phyloP scores from a whole-genome alignment of 2,888 invertebrate genomes.

The Lithodes maja region DNA sequence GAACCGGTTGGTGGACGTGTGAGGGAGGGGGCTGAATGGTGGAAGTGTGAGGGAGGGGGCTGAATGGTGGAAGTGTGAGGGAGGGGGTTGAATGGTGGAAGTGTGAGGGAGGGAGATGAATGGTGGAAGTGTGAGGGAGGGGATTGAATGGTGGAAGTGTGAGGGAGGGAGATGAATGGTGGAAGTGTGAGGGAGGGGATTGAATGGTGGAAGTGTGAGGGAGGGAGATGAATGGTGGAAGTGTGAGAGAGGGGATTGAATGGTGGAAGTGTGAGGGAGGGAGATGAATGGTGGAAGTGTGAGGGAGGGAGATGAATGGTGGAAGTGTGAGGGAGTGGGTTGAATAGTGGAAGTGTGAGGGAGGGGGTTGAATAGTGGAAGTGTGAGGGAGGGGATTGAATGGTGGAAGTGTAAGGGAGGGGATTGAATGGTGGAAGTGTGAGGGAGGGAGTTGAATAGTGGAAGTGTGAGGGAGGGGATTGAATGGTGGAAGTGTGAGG shows the following conservation, averaged over 20 bases:
- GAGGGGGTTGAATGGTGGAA: conserved; percentile 2
- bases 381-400: background rate
- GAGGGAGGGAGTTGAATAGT: too few relatives aligned
- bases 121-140: background rate
- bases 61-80: background rate
- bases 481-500: background rate
- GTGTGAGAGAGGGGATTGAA: background rate
- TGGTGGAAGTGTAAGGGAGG: background rate
- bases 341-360: background rate
- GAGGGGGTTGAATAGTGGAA: background rate
- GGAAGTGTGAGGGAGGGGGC: background rate
- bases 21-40: background rate
- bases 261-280: background rate
- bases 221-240: background rate
- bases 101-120: background rate
- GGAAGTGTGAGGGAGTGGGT: background rate
- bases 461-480: too few relatives aligned
- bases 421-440: too few relatives aligned
- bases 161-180: too few relatives aligned
- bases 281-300: background rate
- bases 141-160: background rate
- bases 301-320: background rate
- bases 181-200: background rate
- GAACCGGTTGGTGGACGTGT: conserved; percentile 62
- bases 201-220: background rate